phyloP scores from a whole-genome alignment of 2,113 vertebrate genomes.

The Lutjanus erythropterus region DNA sequence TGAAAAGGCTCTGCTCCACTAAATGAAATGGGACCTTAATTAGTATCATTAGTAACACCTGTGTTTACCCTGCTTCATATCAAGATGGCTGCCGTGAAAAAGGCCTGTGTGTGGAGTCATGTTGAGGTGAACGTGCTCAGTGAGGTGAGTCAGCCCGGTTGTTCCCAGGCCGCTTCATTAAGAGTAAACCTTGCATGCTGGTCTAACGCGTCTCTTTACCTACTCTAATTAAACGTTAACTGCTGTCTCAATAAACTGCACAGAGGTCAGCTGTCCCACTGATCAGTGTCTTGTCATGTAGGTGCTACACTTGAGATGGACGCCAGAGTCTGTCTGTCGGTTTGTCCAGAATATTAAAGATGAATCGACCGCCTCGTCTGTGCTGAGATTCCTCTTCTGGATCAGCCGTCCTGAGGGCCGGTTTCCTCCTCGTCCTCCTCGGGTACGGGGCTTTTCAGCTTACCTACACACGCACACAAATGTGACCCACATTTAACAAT shows the following conservation, averaged over 20 bases:
- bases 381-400: neutral
- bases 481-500: neutral
- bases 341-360: conserved; percentile 12
- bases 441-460: conserved; percentile 57
- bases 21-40: too few relatives aligned
- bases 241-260: neutral
- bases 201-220: neutral
- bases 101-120: too few relatives aligned
- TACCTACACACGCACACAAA: conserved; percentile 55
- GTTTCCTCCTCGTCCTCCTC: conserved; percentile 73
- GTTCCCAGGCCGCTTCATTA: neutral
- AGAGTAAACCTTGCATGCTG: neutral
- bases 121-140: neutral
- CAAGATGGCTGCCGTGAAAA: too few relatives aligned
- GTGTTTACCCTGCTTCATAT: too few relatives aligned
- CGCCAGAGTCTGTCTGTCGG: neutral
- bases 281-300: neutral
- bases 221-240: neutral
- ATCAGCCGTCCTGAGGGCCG: conserved; percentile 44
- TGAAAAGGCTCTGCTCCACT: too few relatives aligned
- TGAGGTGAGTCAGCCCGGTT: neutral
- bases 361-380: neutral
- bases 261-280: neutral
- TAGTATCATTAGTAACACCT: too few relatives aligned
- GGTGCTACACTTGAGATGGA: neutral